phyloP scores from a whole-genome alignment of 2,113 vertebrate species.

The Cervus canadensis region DNA sequence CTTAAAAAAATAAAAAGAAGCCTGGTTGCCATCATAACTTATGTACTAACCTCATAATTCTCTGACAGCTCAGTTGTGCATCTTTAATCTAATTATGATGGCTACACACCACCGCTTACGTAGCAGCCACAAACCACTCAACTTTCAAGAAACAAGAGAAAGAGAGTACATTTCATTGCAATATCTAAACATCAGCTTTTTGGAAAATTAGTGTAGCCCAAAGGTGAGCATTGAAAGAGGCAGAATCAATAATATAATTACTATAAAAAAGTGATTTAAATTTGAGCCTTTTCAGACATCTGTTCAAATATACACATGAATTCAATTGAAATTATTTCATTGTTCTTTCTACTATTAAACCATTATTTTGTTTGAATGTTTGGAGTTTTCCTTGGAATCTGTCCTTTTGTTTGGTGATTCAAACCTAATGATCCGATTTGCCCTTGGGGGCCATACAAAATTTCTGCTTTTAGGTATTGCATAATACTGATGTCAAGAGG shows the following conservation, averaged over 20 bases:
- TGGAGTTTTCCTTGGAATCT: not conserved
- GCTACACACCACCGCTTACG: not conserved
- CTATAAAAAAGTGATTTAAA: not conserved
- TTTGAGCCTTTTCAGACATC: not conserved
- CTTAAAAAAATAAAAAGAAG: not conserved
- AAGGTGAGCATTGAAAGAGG: not conserved
- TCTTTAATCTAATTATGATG: not conserved
- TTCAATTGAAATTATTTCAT: not conserved
- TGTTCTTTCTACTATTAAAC: not conserved
- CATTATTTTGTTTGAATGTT: not conserved
- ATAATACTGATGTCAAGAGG: not conserved
- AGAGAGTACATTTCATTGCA: not conserved
- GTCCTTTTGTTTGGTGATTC: not conserved
- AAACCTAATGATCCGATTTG: not conserved
- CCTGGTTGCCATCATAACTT: not conserved
- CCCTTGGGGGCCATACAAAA: not conserved
- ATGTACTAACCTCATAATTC: slow-evolving; percentile 10
- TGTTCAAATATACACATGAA: not conserved
- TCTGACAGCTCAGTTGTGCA: not conserved
- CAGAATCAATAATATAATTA: not conserved
- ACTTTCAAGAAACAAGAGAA: not conserved
- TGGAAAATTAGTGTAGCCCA: not conserved
- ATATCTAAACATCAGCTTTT: not conserved
- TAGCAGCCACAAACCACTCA: not conserved
- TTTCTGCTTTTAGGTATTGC: not conserved